Percentiles rank a stretch among this genome's conserved stretches.
These are phyloP conservation scores for Miopithecus talapoin DNA, from an alignment of 2,797 vertebrate genomes.

Conservation along the genomic window DNA sequence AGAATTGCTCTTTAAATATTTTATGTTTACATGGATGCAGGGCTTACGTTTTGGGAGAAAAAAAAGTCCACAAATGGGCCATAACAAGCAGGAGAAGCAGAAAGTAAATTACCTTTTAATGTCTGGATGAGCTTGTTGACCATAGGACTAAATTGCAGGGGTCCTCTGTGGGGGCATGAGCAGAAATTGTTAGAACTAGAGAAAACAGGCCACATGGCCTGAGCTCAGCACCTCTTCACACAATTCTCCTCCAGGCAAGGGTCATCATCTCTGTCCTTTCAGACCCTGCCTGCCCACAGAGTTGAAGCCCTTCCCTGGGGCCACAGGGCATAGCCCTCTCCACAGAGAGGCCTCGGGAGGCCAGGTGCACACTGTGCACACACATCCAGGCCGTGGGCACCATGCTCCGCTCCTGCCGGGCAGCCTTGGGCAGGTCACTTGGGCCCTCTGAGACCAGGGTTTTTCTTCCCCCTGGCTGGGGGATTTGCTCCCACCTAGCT, in stretches of 20 bases:
- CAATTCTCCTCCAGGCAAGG: background rate
- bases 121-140: background rate
- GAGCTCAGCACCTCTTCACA: background rate
- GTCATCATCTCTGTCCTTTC: background rate
- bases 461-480: background rate
- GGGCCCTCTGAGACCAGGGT: background rate
- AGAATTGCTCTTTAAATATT: slow-evolving; percentile 20
- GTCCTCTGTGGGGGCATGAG: background rate
- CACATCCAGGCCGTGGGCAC: background rate
- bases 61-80: background rate
- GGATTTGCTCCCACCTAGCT: background rate
- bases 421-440: background rate
- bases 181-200: background rate
- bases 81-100: background rate
- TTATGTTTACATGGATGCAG: background rate
- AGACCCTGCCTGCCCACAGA: fast-evolving
- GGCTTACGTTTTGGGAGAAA: background rate
- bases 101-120: slow-evolving; percentile 50
- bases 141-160: background rate
- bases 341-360: background rate
- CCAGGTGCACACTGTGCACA: no score
- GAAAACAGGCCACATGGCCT: background rate
- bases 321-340: background rate
- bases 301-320: background rate
- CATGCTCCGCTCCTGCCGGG: no score